phyloP scores from a whole-genome alignment of 2,797 vertebrate species.

The Sebastiscus albofasciatus region DNA sequence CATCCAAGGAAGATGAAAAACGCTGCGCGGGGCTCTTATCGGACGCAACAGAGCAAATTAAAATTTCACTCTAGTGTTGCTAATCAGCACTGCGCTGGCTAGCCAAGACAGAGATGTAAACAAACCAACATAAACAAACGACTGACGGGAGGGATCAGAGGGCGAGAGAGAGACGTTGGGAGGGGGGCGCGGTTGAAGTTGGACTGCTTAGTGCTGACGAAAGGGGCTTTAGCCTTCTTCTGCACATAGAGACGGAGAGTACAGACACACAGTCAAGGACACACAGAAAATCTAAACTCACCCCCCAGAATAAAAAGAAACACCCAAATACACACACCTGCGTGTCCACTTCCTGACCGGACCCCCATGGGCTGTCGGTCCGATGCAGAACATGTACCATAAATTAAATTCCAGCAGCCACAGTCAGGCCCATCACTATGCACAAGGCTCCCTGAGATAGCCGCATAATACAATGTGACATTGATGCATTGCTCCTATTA shows the following conservation, averaged over 20 bases:
- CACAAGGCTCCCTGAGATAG: conserved; percentile 75
- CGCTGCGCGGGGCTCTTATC: conserved; percentile 73
- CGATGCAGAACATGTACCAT: conserved; percentile 67
- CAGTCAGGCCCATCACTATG: conserved; percentile 76
- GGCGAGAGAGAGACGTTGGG: not conserved
- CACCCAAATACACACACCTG: conserved; percentile 24
- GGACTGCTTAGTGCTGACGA: conserved; percentile 64
- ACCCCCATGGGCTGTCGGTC: conserved; percentile 49
- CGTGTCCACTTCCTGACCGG: conserved; percentile 49
- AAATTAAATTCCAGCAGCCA: conserved; percentile 76
- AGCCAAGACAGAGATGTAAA: conserved; percentile 78
- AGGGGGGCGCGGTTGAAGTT: conserved; percentile 32
- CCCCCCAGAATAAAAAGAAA: not conserved
- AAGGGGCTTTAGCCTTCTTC: conserved; percentile 31
- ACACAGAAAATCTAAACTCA: not conserved
- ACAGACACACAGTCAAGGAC: conserved; percentile 35
- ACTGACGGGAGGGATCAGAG: conserved; percentile 22
- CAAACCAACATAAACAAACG: conserved; percentile 76
- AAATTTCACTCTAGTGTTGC: conserved; percentile 80
- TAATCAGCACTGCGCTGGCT: conserved; percentile 77
- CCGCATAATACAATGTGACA: conserved; percentile 82
- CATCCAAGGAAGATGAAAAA: conserved; percentile 81
- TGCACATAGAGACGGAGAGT: not conserved
- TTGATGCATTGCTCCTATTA: conserved; percentile 82
- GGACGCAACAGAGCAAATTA: conserved; percentile 84